Conservation (phyloP, 2,113 vertebrate genomes). For the Oxyura jamaicensis region DNA sequence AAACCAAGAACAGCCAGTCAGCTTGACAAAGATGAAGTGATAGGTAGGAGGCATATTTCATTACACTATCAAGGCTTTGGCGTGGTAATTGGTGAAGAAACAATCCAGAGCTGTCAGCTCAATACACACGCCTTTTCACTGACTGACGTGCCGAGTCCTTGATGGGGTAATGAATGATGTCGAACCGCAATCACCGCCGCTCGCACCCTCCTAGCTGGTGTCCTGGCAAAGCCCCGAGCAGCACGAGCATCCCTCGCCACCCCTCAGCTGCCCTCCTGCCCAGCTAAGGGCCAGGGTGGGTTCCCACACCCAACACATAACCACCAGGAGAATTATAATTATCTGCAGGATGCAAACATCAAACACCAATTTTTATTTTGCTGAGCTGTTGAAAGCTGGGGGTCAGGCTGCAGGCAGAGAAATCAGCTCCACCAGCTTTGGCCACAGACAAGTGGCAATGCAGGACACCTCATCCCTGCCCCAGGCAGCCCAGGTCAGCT, state of each 20-base stretch:
- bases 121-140: conserved; percentile 22
- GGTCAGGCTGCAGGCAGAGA: background rate
- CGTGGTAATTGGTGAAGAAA: conserved; percentile 62
- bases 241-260: rapidly evolving
- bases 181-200: rapidly evolving
- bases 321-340: background rate
- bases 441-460: rapidly evolving
- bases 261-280: background rate
- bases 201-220: background rate
- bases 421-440: background rate
- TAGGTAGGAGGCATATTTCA: conserved; percentile 69
- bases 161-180: background rate
- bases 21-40: conserved; percentile 68
- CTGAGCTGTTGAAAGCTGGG: background rate
- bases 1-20: background rate
- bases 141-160: conserved; percentile 12
- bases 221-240: background rate
- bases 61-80: conserved; percentile 49
- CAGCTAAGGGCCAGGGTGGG: background rate
- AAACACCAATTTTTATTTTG: background rate
- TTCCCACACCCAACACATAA: rapidly evolving
- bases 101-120: conserved; percentile 68
- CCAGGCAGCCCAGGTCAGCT: background rate
- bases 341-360: background rate
- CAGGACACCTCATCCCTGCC: background rate